Base-by-base conservation (phyloP, 30 jellyfish, hydroid and myxozoan species). In the Calvadosia cruxmelitensis region DNA sequence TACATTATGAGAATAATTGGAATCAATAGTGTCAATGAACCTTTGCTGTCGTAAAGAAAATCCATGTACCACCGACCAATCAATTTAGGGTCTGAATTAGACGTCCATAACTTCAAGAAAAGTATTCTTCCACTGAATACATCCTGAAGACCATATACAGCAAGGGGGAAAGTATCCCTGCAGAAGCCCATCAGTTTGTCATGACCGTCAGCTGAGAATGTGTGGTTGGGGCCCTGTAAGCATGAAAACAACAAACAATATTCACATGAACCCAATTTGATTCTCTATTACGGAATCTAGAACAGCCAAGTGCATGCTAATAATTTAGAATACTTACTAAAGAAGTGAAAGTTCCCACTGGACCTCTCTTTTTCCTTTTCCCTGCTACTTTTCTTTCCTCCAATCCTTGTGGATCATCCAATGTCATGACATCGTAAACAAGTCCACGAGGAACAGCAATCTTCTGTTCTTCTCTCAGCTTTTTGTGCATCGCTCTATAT, bases 141-240 rank as follows among this genome's bases (percentile, higher is more conserved):
- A 68, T 68, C 77, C 50, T 68, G 77, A 33, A 34, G 15, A 42
- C 67, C 77, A 68, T 68, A 68, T 23, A 36, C 77, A 20, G 77
- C 77, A 34, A 68, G 77, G n/a, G 77, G 77, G 25, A 68, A 68
- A 25, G 77, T 68, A 42, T 68, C 50, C 3, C 68, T 68, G 63
- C 29, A 28, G 29, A 32, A 68, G 0, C 77, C 77, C 77, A 68
- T 68, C 77, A 68, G 68, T 68, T 68, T 68, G 0, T 68, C 77
- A 68, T 68, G 77, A 34, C 77, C 77, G 49, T 68, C 77, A 0
- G 63, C 77, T 15, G 77, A 68, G 29, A 15, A 68, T 32, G 77
- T 68, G 31, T 68, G 77, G 68, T 68, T 68, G 29, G 70, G 77
- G 2, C 77, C 77, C 34, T 68, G 49, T 25, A 36, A 68, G 34